Conservation (phyloP, 2,888 invertebrate species). For the Odontomyia ornata region DNA sequence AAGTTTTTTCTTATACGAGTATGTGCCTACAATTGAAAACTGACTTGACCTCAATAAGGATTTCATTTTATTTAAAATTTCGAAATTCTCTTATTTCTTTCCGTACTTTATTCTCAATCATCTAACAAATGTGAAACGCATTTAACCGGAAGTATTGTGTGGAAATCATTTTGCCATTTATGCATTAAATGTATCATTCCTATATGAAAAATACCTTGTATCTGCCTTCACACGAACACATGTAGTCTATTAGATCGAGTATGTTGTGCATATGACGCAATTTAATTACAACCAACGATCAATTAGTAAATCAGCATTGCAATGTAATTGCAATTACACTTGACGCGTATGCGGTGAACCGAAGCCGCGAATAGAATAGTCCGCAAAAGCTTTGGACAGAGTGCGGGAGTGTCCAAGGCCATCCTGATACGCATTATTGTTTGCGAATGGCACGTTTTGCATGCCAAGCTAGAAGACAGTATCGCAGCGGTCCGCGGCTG, state of each 20-base stretch:
- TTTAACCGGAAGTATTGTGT: not conserved
- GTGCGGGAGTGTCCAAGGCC: slow-evolving; percentile 46
- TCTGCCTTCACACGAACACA: not conserved
- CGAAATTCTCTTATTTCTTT: no score
- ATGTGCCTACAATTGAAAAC: no score
- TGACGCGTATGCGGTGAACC: slow-evolving; percentile 39
- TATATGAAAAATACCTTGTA: slow-evolving; percentile 2
- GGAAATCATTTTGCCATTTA: no score
- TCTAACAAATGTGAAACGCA: slow-evolving; percentile 40
- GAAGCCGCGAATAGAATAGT: slow-evolving; percentile 16
- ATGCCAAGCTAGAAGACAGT: not conserved
- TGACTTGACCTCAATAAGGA: no score
- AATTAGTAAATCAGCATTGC: slow-evolving; percentile 41
- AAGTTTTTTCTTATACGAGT: no score
- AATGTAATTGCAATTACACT: slow-evolving; percentile 43
- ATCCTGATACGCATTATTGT: slow-evolving; percentile 40
- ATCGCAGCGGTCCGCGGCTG: not conserved
- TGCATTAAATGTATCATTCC: no score
- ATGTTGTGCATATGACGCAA: slow-evolving; percentile 34
- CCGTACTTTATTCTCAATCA: no score
- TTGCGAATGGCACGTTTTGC: slow-evolving; percentile 42
- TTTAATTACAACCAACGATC: slow-evolving; percentile 37
- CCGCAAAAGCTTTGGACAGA: slow-evolving; percentile 22
- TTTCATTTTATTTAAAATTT: no score
- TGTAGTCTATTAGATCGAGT: not conserved